phyloP scores from a whole-genome alignment of 2,797 vertebrate genomes.

The Capromys pilorides region DNA sequence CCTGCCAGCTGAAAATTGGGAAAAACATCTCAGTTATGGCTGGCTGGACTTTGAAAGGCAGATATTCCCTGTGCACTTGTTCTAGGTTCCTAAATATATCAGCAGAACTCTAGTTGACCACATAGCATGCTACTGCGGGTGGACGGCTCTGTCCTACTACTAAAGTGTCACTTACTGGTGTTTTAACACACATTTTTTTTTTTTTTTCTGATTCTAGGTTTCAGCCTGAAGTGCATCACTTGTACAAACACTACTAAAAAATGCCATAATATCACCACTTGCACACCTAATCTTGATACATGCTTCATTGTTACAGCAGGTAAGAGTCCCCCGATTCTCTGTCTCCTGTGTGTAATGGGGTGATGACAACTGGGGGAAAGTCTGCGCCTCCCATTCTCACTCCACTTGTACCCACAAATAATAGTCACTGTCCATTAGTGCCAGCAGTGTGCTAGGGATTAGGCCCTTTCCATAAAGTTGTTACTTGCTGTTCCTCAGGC shows the following conservation, averaged over 20 bases:
- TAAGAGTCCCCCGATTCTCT: slow-evolving; percentile 49
- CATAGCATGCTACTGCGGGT: accelerated
- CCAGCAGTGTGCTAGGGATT: background rate
- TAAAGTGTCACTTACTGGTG: background rate
- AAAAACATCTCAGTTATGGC: background rate
- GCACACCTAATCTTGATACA: accelerated
- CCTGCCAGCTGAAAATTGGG: background rate
- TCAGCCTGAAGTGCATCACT: background rate
- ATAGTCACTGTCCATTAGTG: background rate
- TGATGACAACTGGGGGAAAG: background rate
- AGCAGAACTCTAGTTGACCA: background rate
- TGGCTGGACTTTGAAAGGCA: slow-evolving; percentile 8
- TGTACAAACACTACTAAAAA: accelerated
- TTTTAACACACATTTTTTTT: background rate
- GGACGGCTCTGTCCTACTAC: background rate
- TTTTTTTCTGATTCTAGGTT: slow-evolving; percentile 62
- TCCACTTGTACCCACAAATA: background rate
- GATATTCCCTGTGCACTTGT: background rate
- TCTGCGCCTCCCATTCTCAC: background rate
- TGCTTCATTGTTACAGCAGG: slow-evolving; percentile 2
- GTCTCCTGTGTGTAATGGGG: background rate
- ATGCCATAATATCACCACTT: accelerated
- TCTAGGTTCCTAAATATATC: background rate
- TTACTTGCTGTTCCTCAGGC: background rate
- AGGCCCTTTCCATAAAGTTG: background rate